phyloP scores from a whole-genome alignment of 2,888 invertebrate genomes.

The Drosophila aldrichi region DNA sequence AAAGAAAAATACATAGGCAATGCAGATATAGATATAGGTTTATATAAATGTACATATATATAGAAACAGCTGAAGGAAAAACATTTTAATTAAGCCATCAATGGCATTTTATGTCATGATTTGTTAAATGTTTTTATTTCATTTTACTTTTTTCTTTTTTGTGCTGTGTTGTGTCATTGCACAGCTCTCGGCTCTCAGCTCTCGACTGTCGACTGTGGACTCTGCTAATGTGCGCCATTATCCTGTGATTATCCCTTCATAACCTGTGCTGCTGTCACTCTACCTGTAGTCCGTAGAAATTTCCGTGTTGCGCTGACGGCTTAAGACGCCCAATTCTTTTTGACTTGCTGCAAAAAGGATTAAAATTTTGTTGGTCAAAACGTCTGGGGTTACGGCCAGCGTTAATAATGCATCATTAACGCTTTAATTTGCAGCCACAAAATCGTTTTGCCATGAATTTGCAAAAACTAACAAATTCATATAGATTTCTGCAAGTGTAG shows the following conservation, averaged over 20 bases:
- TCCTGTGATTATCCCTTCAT: slow-evolving; percentile 76
- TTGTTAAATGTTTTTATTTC: slow-evolving; percentile 32
- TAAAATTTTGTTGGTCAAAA: slow-evolving; percentile 60
- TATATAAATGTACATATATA: not conserved
- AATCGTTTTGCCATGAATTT: slow-evolving; percentile 65
- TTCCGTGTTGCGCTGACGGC: slow-evolving; percentile 36
- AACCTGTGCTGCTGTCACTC: slow-evolving; percentile 11
- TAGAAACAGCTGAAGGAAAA: slow-evolving; percentile 19
- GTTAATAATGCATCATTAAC: slow-evolving; percentile 84
- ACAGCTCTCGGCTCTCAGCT: not conserved
- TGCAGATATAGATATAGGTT: not conserved
- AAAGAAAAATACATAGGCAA: no score
- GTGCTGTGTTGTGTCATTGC: slow-evolving; percentile 53
- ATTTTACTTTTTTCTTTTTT: slow-evolving; percentile 46
- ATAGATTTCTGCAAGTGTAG: slow-evolving; percentile 14
- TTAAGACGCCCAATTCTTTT: slow-evolving; percentile 36
- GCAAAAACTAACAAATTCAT: slow-evolving; percentile 35
- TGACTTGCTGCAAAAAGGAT: slow-evolving; percentile 80
- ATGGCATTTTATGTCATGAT: slow-evolving; percentile 48
- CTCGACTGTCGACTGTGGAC: no score
- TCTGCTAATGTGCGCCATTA: slow-evolving; percentile 79
- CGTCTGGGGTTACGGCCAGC: slow-evolving; percentile 57
- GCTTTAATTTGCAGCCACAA: slow-evolving; percentile 77
- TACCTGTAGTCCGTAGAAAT: slow-evolving; percentile 36
- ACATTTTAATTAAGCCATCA: slow-evolving; percentile 83